Evolutionary conservation across 2,797 vertebrate genomes (phyloP).

Genomic region (Cercopithecus neglectus): DNA sequence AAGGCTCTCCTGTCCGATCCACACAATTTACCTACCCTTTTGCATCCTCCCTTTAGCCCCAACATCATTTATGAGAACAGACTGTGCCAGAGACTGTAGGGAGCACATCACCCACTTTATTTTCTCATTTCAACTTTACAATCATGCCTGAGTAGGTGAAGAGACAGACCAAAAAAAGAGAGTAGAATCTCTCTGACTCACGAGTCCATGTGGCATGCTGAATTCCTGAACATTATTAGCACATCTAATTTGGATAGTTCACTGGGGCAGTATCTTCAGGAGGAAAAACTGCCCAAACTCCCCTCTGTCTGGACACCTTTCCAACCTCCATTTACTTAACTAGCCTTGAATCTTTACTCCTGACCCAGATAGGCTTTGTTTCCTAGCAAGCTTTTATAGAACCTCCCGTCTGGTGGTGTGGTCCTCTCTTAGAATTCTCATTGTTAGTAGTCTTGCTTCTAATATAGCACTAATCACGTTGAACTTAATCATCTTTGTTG

Average conservation of each 20-base stretch:
- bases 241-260: too few relatives aligned
- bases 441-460: neutral
- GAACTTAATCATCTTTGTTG: neutral
- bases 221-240: neutral
- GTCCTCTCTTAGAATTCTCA: neutral
- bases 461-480: neutral
- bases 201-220: too few relatives aligned
- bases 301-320: neutral
- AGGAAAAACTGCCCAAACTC: neutral
- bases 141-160: neutral
- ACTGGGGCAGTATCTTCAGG: neutral
- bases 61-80: neutral
- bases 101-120: neutral
- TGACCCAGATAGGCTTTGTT: neutral
- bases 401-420: neutral
- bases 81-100: neutral
- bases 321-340: neutral
- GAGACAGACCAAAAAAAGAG: neutral
- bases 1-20: neutral
- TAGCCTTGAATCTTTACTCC: neutral
- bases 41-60: neutral
- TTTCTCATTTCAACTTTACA: neutral
- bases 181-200: neutral
- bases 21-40: rapidly evolving
- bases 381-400: neutral